Evolutionary conservation across 1,140 invertebrate genomes (phyloP), one percentile per base, ranked within the genome.

Genomic region (Aphelenchoides fujianensis): DNA sequence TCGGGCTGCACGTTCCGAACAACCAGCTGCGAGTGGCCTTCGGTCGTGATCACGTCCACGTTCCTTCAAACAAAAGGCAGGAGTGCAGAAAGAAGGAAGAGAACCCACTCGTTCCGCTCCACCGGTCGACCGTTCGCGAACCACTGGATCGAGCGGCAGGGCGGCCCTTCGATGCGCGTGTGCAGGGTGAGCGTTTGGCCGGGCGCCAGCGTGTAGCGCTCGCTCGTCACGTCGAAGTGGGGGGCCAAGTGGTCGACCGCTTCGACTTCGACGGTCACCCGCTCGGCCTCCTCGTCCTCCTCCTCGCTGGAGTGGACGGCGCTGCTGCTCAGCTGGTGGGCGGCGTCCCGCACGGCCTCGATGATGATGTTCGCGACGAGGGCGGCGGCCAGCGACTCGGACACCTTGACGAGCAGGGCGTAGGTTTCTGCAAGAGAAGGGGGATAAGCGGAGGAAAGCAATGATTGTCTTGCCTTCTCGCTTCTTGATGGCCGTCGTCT

Each of bases 391-490:
- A 82, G 41, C 48, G 69, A 68, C 69, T 82, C 81, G 9, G 81
- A 79, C 19, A 82, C 81, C 74, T 82, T 82, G 7, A 82, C 80
- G 9, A 82, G 72, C 19, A 82, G 70, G 12, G 80, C 75, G 61
- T 82, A 82, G 32, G 71, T 76, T 64, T 64, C 62, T 64, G 34
- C 3, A 64, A 64, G 23, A n/a, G 59, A 53, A 53, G n/a, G 9
- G 19, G 59, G 7, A 16, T 41, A 64, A 52, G 5, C 12, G 23
- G n/a, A 23, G 23, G 41, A 48, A 23, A 23, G 12, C 41, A 48
- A n/a, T n/a, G n/a, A n/a, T n/a, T n/a, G n/a, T n/a, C 55, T 16
- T 59, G 59, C 62, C 62, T 64, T 64, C 62, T 64, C 12, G 27
- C 23, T 64, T 64, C n/a, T 52, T 53, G 30, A 64, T 53, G 5